A percentile compares a stretch with the other conserved stretches of the same genome.
Conservation (phyloP, 1,140 invertebrate genomes). For the Zophobas morio region DNA sequence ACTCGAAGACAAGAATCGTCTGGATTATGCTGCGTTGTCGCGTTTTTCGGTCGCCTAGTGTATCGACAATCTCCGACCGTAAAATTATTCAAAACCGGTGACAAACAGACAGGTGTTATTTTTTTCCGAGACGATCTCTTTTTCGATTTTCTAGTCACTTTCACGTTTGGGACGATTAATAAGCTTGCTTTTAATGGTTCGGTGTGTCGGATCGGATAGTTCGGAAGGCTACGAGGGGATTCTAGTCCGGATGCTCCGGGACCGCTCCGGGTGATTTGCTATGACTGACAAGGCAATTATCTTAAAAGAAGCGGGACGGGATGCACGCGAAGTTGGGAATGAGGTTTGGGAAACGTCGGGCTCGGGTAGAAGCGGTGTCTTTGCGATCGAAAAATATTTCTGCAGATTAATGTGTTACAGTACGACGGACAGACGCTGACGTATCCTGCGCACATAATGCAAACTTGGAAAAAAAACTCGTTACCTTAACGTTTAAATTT, state of each 20-base stretch:
- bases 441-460: too few species aligned
- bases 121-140: slow-evolving; percentile 19
- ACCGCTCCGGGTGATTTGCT: slow-evolving; percentile 40
- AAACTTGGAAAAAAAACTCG: too few species aligned
- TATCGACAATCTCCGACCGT: background rate
- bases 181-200: background rate
- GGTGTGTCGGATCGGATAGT: background rate
- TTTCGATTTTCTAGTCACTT: slow-evolving; percentile 16
- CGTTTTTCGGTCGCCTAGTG: too few species aligned
- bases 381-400: too few species aligned
- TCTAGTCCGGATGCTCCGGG: slow-evolving; percentile 16
- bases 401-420: too few species aligned
- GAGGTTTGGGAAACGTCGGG: too few species aligned
- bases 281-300: slow-evolving; percentile 47
- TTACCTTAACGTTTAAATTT: too few species aligned
- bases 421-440: too few species aligned
- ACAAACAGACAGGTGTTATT: slow-evolving; percentile 35
- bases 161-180: background rate
- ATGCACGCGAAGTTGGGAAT: background rate
- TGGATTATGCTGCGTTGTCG: too few species aligned
- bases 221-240: background rate
- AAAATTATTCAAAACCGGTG: background rate
- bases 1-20: too few species aligned
- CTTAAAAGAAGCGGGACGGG: slow-evolving; percentile 11
- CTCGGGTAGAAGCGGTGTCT: too few species aligned